phyloP scores from a whole-genome alignment of 2,797 vertebrate genomes.

The Danio jaintianensis region DNA sequence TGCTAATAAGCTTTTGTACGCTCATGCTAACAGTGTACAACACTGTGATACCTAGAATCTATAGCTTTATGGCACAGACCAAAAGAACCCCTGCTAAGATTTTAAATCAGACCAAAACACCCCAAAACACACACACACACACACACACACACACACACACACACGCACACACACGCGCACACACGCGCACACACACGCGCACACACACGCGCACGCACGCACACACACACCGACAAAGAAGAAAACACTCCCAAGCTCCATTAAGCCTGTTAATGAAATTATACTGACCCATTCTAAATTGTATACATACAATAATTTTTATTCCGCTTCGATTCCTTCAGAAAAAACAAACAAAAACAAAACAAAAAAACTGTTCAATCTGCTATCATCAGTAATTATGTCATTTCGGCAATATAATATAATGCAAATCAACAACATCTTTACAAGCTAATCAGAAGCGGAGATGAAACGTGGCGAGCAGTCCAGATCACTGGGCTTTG shows the following conservation, averaged over 20 bases:
- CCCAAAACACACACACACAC: no score
- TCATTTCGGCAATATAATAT: neutral
- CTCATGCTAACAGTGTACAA: neutral
- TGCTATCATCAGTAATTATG: slow-evolving; percentile 6
- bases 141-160: neutral
- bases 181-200: no score
- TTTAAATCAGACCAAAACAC: slow-evolving; percentile 9
- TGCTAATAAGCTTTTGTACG: neutral
- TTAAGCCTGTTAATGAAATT: neutral
- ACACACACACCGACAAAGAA: neutral
- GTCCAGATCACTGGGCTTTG: slow-evolving; percentile 16
- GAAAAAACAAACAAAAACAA: neutral
- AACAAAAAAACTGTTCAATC: neutral
- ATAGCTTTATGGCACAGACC: slow-evolving; percentile 42
- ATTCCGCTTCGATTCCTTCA: neutral
- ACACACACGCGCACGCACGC: neutral
- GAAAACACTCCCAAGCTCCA: slow-evolving; percentile 18
- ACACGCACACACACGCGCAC: no score
- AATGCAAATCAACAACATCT: slow-evolving; percentile 4
- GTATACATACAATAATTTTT: neutral
- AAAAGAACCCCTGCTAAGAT: slow-evolving; percentile 36
- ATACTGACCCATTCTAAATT: neutral
- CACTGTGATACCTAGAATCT: neutral
- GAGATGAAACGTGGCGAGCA: neutral
- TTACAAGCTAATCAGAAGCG: slow-evolving; percentile 1